phyloP scores from a whole-genome alignment of 2,797 vertebrate species.

The Peromyscus attwateri region DNA sequence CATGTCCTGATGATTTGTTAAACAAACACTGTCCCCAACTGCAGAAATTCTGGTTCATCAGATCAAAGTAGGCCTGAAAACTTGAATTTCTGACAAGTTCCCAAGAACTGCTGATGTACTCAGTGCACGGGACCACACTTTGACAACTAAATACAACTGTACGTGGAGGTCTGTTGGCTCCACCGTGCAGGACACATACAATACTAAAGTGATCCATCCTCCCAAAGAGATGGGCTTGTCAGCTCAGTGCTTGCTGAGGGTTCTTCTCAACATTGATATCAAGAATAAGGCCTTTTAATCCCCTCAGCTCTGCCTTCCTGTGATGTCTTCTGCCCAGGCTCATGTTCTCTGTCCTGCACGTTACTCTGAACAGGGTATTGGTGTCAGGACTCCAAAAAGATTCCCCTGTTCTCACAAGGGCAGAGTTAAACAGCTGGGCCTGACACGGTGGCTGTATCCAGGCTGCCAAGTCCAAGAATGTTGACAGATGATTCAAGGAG shows the following conservation, averaged over 20 bases:
- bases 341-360: conserved; percentile 15
- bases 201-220: not conserved
- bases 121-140: too few species aligned
- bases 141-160: not conserved
- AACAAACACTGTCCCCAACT: not conserved
- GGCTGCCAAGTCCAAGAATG: not conserved
- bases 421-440: not conserved
- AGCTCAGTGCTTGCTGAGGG: not conserved
- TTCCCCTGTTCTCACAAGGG: accelerated
- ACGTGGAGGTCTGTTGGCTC: not conserved
- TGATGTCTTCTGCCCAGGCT: not conserved
- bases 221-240: not conserved
- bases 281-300: not conserved
- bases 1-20: not conserved
- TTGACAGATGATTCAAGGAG: conserved; percentile 33
- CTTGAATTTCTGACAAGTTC: not conserved
- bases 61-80: not conserved
- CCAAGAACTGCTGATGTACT: not conserved
- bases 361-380: not conserved
- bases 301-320: not conserved
- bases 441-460: accelerated
- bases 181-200: accelerated
- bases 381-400: not conserved
- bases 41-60: not conserved
- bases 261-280: not conserved